Evolutionary conservation across 1,140 invertebrate genomes (phyloP).

Genomic region (Drosophila persimilis): DNA sequence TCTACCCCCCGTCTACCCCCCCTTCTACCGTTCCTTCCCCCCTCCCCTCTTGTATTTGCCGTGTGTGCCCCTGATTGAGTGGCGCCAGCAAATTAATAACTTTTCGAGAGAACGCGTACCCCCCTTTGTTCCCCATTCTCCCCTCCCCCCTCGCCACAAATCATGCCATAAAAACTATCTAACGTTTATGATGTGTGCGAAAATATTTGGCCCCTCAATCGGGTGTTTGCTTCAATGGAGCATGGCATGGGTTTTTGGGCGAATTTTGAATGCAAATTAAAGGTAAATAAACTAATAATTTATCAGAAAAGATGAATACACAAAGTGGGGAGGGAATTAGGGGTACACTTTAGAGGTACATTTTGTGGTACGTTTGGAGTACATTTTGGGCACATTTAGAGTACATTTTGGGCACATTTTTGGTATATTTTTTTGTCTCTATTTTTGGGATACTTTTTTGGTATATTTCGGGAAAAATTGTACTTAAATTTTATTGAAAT

Average conservation of each 20-base stretch:
- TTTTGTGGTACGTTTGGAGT: no score
- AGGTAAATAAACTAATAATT: slow-evolving; percentile 36
- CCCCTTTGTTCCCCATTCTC: no score
- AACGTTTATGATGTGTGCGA: slow-evolving; percentile 67
- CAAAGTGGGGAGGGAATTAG: not conserved
- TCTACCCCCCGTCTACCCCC: not conserved
- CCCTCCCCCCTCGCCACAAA: slow-evolving; percentile 11
- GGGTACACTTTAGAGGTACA: no score
- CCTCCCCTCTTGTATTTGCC: not conserved
- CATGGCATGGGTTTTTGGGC: slow-evolving; percentile 14
- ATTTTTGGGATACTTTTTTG: no score
- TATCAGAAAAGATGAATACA: not conserved
- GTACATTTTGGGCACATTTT: no score
- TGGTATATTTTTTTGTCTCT: no score
- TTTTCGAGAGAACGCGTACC: slow-evolving; percentile 3
- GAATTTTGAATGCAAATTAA: slow-evolving; percentile 35
- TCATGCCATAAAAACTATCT: not conserved
- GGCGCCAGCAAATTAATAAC: slow-evolving; percentile 71
- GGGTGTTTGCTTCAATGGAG: not conserved
- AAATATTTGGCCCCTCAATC: slow-evolving; percentile 32
- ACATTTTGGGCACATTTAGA: no score
- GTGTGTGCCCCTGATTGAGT: slow-evolving; percentile 61
- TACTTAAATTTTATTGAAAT: no score
- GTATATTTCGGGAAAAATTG: no score
- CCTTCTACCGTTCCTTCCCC: not conserved